Evolutionary conservation across 2,113 vertebrate species (phyloP).

Genomic region (Canis aureus): DNA sequence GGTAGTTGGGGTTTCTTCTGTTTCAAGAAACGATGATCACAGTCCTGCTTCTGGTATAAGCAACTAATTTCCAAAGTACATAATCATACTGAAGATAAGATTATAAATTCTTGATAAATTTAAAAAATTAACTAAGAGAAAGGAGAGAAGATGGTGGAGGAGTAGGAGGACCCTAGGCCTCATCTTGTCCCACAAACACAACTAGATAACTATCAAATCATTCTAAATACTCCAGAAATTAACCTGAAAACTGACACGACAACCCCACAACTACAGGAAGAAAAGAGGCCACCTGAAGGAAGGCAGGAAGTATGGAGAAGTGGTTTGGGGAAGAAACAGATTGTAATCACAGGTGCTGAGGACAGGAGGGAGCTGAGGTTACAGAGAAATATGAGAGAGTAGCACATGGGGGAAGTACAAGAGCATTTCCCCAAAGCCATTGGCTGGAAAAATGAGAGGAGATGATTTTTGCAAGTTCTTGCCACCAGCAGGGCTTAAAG

Average conservation of each 20-base stretch:
- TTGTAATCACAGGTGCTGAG: background rate
- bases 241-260: background rate
- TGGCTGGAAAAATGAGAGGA: background rate
- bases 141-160: background rate
- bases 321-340: background rate
- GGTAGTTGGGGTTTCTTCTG: background rate
- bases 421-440: background rate
- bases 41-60: background rate
- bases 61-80: background rate
- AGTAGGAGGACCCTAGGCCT: background rate
- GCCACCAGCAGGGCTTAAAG: background rate
- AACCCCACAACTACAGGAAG: background rate
- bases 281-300: background rate
- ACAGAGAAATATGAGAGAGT: background rate
- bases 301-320: background rate
- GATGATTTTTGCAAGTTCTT: background rate
- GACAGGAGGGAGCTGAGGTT: background rate
- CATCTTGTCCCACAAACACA: background rate
- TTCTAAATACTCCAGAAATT: background rate
- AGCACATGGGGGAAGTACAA: background rate
- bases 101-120: background rate
- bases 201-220: background rate
- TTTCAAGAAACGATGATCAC: background rate
- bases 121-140: background rate
- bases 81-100: background rate